Evolutionary conservation across 1,140 invertebrate genomes (phyloP), one percentile per base, ranked within the genome.

Genomic region (Pachypeltis micranthus): DNA sequence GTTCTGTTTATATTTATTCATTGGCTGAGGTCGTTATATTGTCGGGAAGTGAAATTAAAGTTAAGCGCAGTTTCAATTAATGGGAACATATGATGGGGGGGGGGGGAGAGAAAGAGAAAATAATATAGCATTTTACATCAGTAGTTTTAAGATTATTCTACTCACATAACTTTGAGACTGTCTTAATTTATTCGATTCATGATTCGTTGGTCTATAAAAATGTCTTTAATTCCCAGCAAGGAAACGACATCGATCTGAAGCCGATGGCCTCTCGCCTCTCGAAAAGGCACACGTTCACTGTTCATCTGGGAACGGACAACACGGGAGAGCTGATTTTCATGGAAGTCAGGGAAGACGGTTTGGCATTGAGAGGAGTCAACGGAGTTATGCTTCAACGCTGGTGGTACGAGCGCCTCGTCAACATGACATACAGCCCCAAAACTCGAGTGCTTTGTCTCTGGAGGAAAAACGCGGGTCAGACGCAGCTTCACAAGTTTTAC

Each of bases 361-460:
- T 65, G 24, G 64, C 57, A 4, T 19, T 65, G 1, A 80, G 96
- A 62, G 92, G 92, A 44, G 88, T 93, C 14, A 91, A 87, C 71
- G 92, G 96, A 73, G 87, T 93, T 3, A 98, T 99, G 69, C 87
- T 96, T 56, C 96, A 99, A 73, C 80, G 90, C 74, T 99, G 96
- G 95, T 99, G 96, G 95, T 99, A 94, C 78, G 96, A 99, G 73
- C 80, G 95, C 59, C 79, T 99, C 24, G 94, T 99, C 12, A 99
- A 99, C 72, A 98, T 99, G 93, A 98, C 96, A 0, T 99, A 96
- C 74, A 96, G 94, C 69, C 97, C 96, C 0, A 98, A 98, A 78
- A 98, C 91, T 70, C 91, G 93, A 76, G 90, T 98, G 16, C 78
- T 99, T 55, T 99, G 96, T 77, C 80, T 99, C 47, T 99, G 96